Evolutionary conservation across 2,888 invertebrate species (phyloP), one percentile per base, ranked within the genome.

Genomic region (Monochamus alternatus): DNA sequence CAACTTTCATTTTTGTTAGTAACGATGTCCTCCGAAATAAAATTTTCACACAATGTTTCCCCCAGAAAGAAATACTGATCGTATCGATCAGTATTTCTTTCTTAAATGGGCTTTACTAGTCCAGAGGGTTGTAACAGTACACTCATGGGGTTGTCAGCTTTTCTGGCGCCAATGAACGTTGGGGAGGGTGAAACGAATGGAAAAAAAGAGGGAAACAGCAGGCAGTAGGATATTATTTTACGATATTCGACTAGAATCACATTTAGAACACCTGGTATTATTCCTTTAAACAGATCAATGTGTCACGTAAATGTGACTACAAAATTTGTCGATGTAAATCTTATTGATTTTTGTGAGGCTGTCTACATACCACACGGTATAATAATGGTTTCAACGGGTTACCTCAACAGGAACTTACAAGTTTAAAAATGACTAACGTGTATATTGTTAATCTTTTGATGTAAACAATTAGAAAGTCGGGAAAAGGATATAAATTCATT

Each of bases 401-500:
- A 12, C 12, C 12, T 47, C 12, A 47, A 47, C 47, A 12, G 12
- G 12, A 12, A 47, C 47, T 10, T 12, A 9, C 9, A 3, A 1
- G 9, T 3, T 47, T 8, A 47, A 3, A 47, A 47, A 12, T 47
- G 47, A 47, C 12, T 47, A 9, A 47, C 47, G 47, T 12, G 12
- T 9, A 9, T 47, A 47, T 10, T 47, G 7, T 38, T 38, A 51
- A 12, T 7, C 55, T 55, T n/a, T 55, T 55, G 55, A 55, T 14
- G 7, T 7, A 55, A 55, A 22, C 22, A 47, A 47, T 47, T 47
- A 47, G 55, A 55, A n/a, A 55, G 55, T 22, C 55, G n/a, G 55
- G 55, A 55, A 22, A 7, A 55, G n/a, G 55, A 55, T 55, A 55
- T 5, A 55, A 55, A 55, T 55, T 55, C 55, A 55, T 55, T 55